phyloP scores from a whole-genome alignment of 2,797 vertebrate genomes.

The Brachyalestes nurse region DNA sequence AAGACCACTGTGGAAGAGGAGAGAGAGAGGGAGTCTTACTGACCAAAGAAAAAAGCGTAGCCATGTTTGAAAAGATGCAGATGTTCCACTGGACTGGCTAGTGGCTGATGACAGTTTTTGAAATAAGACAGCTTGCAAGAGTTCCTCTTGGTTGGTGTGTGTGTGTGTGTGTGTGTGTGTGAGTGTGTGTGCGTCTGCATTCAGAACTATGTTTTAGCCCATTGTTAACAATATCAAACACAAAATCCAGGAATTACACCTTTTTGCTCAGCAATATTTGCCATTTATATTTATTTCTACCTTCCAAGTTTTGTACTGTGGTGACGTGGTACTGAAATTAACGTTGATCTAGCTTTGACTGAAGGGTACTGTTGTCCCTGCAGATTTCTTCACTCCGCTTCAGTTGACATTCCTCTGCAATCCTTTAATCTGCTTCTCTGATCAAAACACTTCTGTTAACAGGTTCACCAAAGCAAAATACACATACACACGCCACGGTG shows the following conservation, averaged over 20 bases:
- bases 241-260: background rate
- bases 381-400: conserved; percentile 47
- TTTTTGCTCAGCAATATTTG: background rate
- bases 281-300: background rate
- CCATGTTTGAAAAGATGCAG: conserved; percentile 85
- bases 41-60: conserved; percentile 50
- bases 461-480: conserved; percentile 66
- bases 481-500: conserved; percentile 50
- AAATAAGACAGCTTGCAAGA: conserved; percentile 77
- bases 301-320: background rate
- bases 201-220: background rate
- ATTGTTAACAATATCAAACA: background rate
- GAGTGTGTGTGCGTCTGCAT: background rate
- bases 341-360: background rate
- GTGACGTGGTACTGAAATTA: background rate
- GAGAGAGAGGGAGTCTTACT: conserved; percentile 62
- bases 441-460: conserved; percentile 80
- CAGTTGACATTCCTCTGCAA: conserved; percentile 77
- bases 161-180: conserved; percentile 2
- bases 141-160: conserved; percentile 7
- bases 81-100: conserved; percentile 80
- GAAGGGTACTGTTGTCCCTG: background rate
- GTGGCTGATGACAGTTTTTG: conserved; percentile 79
- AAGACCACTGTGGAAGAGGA: conserved; percentile 70
- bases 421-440: conserved; percentile 80